Base-by-base conservation (phyloP, 2,888 invertebrate species). In the Hemistola chrysoprasaria region DNA sequence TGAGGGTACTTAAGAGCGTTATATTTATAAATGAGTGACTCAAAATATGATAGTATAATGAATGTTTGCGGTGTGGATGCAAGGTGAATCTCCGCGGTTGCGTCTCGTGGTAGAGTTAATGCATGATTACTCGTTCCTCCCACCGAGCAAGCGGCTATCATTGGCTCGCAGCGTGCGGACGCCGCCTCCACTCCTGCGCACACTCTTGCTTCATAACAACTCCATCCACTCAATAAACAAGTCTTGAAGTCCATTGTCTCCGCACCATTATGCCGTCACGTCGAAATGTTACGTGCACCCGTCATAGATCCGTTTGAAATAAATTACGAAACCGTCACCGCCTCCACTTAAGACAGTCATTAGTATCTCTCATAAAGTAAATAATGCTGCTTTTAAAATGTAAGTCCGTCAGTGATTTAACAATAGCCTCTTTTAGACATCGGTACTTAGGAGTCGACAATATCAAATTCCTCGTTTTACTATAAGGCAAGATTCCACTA, bases 221-320 rank as follows among this genome's bases (percentile, higher is more conserved):
- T 86, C 85, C 82, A 84, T 84, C 78, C 65, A 73, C 74, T 79
- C 77, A 79, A 85, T 85, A 85, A 86, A 84, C 83, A 82, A 84
- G 85, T 81, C 83, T 82, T 78, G 72, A 78, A 76, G 72, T 77
- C 83, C 82, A 85, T 86, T 86, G 85, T 84, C 78, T 80, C 75
- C 63, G 63, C 62, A 74, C 74, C 73, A 79, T 81, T 80, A 82
- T 73, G 67, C 77, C 76, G 76, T 78, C 78, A 78, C 70, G 68
- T 70, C 67, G 69, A 75, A 69, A 71, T 69, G 70, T 66, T 70
- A 66, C 66, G 65, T 63, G 63, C 59, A 62, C 65, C 72, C 65
- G 68, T 80, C 81, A 79, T 78, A 80, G 76, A 77, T 78, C 73
- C 74, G 62, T 71, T 71, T 68, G 64, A 73, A 72, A 76, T 74